These are phyloP conservation scores for Bombus huntii DNA, from an alignment of 1,140 invertebrate species.

Conservation along the genomic window DNA sequence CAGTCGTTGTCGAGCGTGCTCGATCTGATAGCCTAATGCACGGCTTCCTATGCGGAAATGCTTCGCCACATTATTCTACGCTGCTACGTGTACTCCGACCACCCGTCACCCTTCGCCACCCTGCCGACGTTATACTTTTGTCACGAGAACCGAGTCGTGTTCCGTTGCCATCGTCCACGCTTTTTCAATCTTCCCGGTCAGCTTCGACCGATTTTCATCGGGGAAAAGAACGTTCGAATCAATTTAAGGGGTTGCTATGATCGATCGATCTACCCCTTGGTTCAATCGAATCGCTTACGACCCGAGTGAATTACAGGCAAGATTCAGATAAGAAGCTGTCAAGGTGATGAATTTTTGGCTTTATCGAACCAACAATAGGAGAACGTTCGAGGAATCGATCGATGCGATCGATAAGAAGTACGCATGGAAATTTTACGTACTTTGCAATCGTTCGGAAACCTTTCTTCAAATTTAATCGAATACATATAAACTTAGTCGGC, in stretches of 20 bases:
- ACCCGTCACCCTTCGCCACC: slow-evolving; percentile 34
- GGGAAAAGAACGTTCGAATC: background rate
- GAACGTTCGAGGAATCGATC: background rate
- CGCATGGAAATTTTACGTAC: background rate
- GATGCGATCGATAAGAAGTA: background rate
- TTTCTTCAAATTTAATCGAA: no score
- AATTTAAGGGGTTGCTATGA: background rate
- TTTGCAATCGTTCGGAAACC: background rate
- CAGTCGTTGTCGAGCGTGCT: slow-evolving; percentile 78
- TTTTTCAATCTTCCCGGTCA: background rate
- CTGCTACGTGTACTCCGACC: slow-evolving; percentile 65
- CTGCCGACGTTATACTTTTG: slow-evolving; percentile 76
- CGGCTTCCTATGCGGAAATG: slow-evolving; percentile 83
- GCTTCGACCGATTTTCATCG: background rate
- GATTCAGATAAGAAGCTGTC: slow-evolving; percentile 34
- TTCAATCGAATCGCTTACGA: background rate
- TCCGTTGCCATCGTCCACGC: slow-evolving; percentile 43
- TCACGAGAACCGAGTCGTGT: slow-evolving; percentile 72
- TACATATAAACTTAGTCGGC: no score
- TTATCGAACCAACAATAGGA: background rate
- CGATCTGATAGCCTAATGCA: slow-evolving; percentile 83
- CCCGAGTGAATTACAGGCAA: background rate
- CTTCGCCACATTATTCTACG: slow-evolving; percentile 80
- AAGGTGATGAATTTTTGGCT: slow-evolving; percentile 16
- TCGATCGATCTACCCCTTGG: slow-evolving; percentile 21